Evolutionary conservation across 2,797 vertebrate species (phyloP), one percentile per base, ranked within the genome.

Genomic region (Tapirus indicus): DNA sequence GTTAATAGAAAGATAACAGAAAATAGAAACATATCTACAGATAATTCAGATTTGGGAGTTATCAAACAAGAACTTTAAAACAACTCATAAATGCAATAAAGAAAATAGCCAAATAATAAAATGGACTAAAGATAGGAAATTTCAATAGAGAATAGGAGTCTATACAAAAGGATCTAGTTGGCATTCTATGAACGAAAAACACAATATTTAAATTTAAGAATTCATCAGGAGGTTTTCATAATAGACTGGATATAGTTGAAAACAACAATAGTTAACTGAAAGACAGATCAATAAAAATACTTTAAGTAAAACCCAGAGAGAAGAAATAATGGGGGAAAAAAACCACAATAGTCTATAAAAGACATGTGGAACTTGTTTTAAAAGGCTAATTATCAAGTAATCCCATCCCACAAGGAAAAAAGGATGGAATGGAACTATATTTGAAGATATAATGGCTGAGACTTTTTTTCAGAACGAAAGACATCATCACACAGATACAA

Each of bases 301-400:
- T 17, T 18, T 35, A 88, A 49, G 58, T 20, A 58, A 62, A 75
- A 47, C 35, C 54, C 35, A 86, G 62, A 88, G 49, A 69, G 35
- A 71, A 69, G 25, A 78, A n/a, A 87, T 56, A 72, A 49, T 54
- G 18, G 47, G 66, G 18, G n/a, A 60, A 35, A 49, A 3, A 47
- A 18, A 38, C 38, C 17, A 6, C 1, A 25, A 41, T 2, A 7
- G 35, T 66, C 32, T 1, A 18, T 12, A 44, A 60, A 35, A 21
- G 17, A 8, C 12, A 25, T n/a, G 11, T 2, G 1, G 8, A 25
- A 0, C 16, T 0, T 5, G 0, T 16, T 68, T 23, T 3, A 10
- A 77, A 58, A 49, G 7, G 18, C 20, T 23, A 2, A 11, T n/a
- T 66, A 20, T 12, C 27, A 29, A 49, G n/a, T 21, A 35, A 38